phyloP scores from a whole-genome alignment of 92 coral and sea anemone species.

The Parazoanthus atlanticus region DNA sequence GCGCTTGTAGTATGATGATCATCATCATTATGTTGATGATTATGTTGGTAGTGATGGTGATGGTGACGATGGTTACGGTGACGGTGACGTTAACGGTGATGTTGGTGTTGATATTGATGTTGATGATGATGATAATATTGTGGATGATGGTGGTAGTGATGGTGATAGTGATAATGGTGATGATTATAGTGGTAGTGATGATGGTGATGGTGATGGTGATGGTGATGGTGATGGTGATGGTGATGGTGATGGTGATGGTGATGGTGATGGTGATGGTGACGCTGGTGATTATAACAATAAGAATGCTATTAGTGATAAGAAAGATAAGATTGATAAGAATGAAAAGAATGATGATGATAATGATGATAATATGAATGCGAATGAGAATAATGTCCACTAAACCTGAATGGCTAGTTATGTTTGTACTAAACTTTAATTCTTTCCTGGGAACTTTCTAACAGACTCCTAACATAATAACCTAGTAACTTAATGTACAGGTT shows the following conservation, averaged over 20 bases:
- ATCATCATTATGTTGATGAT: not conserved
- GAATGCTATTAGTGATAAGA: not conserved
- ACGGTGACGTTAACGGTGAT: not conserved
- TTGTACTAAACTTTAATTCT: too few species aligned
- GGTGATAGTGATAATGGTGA: not conserved
- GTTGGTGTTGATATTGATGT: not conserved
- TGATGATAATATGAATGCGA: not conserved
- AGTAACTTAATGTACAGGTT: too few species aligned
- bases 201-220: not conserved
- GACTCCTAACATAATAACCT: too few species aligned
- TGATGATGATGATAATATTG: not conserved
- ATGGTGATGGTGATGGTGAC: slow-evolving; percentile 1
- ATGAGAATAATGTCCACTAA: not conserved
- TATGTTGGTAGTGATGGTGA: not conserved
- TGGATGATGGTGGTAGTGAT: not conserved
- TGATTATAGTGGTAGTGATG: not conserved
- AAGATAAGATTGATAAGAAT: not conserved
- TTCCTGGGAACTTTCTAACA: too few species aligned
- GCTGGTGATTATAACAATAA: not conserved
- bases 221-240: not conserved
- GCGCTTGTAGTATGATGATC: not conserved
- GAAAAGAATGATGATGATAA: not conserved
- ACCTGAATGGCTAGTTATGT: too few species aligned
- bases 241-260: not conserved
- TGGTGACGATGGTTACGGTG: not conserved